Percentiles rank a stretch among this genome's conserved stretches.
Conservation (phyloP, 2,888 invertebrate genomes). For the Busseola fusca region DNA sequence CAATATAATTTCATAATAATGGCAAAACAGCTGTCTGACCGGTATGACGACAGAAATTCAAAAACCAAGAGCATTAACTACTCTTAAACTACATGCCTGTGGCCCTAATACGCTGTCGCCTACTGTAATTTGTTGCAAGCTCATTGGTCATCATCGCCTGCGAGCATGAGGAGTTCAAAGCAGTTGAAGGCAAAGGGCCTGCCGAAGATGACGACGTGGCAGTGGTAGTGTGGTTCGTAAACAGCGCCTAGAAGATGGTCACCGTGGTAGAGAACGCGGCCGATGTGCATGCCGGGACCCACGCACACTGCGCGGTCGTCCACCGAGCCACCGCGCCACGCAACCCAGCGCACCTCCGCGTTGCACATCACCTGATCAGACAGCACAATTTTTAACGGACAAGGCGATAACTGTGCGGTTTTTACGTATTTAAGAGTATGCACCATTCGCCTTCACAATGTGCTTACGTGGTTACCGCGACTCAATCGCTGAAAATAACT, state of each 20-base stretch:
- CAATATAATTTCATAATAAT: constrained; percentile 15
- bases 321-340: constrained; percentile 72
- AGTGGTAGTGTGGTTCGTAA: constrained; percentile 71
- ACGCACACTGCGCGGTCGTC: constrained; percentile 69
- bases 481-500: background rate
- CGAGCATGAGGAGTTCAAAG: constrained; percentile 79
- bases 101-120: constrained; percentile 3
- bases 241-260: constrained; percentile 72
- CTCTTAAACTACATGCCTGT: background rate
- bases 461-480: background rate
- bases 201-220: constrained; percentile 80
- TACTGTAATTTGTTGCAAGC: background rate
- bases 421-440: background rate
- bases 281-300: constrained; percentile 75
- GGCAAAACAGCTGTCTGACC: constrained; percentile 13
- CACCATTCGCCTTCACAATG: background rate
- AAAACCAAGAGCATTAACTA: background rate
- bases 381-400: background rate
- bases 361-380: constrained; percentile 80
- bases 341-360: constrained; percentile 75
- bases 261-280: constrained; percentile 73
- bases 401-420: too few relatives aligned
- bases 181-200: constrained; percentile 83
- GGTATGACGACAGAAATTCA: background rate
- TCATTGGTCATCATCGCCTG: constrained; percentile 42